Conservation (phyloP, 1,140 invertebrate genomes). For the Pseudachorutes palmiensis region DNA sequence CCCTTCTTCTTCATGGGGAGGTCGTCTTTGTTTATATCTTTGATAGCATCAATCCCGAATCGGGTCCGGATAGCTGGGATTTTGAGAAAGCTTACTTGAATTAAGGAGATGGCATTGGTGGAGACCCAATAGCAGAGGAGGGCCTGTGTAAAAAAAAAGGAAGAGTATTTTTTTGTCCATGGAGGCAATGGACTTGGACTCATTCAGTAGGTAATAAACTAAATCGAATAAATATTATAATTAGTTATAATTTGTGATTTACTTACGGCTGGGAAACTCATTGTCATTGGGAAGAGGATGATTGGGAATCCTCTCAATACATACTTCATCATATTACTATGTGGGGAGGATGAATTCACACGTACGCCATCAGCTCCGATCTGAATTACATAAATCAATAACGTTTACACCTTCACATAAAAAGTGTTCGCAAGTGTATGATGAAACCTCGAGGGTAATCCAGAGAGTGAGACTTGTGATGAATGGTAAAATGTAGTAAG, state of each 20-base stretch:
- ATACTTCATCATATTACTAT: conserved; percentile 61
- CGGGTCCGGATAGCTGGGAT: conserved; percentile 62
- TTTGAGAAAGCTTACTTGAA: conserved; percentile 69
- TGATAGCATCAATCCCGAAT: conserved; percentile 65
- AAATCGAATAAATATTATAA: no score
- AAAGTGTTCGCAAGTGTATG: neutral
- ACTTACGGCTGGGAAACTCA: conserved; percentile 77
- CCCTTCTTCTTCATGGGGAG: conserved; percentile 62
- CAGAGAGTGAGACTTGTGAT: conserved; percentile 71
- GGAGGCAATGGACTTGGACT: neutral
- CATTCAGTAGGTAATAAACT: no score
- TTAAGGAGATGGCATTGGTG: conserved; percentile 78
- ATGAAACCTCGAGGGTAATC: conserved; percentile 63
- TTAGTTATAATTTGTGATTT: neutral
- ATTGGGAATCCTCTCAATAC: conserved; percentile 66
- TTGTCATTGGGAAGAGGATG: conserved; percentile 71
- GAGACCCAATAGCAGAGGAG: conserved; percentile 84
- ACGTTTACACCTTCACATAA: neutral
- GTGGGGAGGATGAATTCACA: conserved; percentile 52
- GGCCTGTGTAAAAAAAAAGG: conserved; percentile 50
- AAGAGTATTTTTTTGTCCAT: neutral
- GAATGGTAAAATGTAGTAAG: conserved; percentile 77
- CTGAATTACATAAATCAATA: conserved; percentile 40
- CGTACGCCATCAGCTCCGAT: conserved; percentile 67
- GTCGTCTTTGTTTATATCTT: conserved; percentile 50